Evolutionary conservation across 2,113 vertebrate species (phyloP), one percentile per base, ranked within the genome.

Genomic region (Dipodomys stephensi): DNA sequence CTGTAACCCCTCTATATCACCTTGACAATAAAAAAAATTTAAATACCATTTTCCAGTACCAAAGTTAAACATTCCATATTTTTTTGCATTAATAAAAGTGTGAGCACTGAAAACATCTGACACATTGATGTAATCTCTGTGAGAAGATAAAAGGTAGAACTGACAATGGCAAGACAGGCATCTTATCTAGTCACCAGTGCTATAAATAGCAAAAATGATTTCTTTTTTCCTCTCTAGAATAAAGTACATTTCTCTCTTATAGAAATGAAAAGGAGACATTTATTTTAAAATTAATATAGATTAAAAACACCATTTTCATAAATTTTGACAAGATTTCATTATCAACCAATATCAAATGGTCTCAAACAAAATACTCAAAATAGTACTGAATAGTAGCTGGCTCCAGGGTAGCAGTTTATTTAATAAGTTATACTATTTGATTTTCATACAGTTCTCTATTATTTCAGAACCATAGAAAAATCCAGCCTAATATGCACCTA

Each of bases 111-210:
- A 94, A 93, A 53, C 82, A 96, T 92, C 96, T 98, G 90, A 94
- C 88, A 96, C 92, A 94, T 82, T 94, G 83, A 69, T 93, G 89
- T 44, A 96, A 92, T 65, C 57, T 90, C 90, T 94, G 77, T 88
- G 90, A 87, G 91, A 94, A 95, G 89, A 97, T 88, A 95, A 97
- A 97, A 92, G 96, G 79, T 84, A 96, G 71, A 19, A 32, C 87
- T 97, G 96, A 94, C 49, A 95, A 87, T 88, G 94, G 62, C 68
- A 96, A 90, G 22, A 88, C 44, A 22, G 53, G 86, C 0, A 97
- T 82, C 91, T 93, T 49, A 96, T 95, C 92, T 74, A 95, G 78
- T 94, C 93, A 83, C 79, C 93, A 83, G 62, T 71, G 79, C 81
- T 93, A 88, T 90, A 94, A 90, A 93, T 62, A 90, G 44, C 94